Evolutionary conservation across 1,140 invertebrate genomes (phyloP), one percentile per base, ranked within the genome.

Genomic region (Bicyclus anynana): DNA sequence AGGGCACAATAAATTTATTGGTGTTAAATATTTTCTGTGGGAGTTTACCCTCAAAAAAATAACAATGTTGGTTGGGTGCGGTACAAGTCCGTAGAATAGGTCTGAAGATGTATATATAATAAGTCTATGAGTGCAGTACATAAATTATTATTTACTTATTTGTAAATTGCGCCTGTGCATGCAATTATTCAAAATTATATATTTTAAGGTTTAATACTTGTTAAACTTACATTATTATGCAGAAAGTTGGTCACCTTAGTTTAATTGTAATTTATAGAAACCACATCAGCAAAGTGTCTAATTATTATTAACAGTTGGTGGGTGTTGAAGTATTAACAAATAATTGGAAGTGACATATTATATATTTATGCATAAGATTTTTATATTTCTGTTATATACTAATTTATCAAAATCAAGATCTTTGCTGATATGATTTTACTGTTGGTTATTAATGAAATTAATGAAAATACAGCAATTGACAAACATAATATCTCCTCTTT

Each of bases 381-480:
- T n/a, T n/a, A n/a, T n/a, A n/a, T n/a, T n/a, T n/a, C n/a, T n/a
- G n/a, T 37, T 17, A 12, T 51, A n/a, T 21, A 17, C n/a, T 33
- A 51, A 37, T 20, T 13, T 10, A 40, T 23, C 33, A 13, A 35
- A 44, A 18, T 13, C n/a, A n/a, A n/a, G 49, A 44, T 35, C 55
- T 51, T 33, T 49, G 64, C 56, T 68, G 61, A 65, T 59, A 63
- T 51, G 53, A 60, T 62, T 38, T 65, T 63, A 51, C 61, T 74
- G 63, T 74, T 71, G 64, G 26, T 33, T 33, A 27, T 2, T 27
- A 27, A 26, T 26, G 2, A 65, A 65, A 65, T 64, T 67, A 68
- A 73, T 56, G 13, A 35, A 44, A 63, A 50, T 57, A 57, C 46
- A 56, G 17, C 18, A 56, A 48, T 55, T 69, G 50, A 69, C 50